Evolutionary conservation across 2,797 vertebrate genomes (phyloP), one percentile per base, ranked within the genome.

Genomic region (Tragelaphus oryx): DNA sequence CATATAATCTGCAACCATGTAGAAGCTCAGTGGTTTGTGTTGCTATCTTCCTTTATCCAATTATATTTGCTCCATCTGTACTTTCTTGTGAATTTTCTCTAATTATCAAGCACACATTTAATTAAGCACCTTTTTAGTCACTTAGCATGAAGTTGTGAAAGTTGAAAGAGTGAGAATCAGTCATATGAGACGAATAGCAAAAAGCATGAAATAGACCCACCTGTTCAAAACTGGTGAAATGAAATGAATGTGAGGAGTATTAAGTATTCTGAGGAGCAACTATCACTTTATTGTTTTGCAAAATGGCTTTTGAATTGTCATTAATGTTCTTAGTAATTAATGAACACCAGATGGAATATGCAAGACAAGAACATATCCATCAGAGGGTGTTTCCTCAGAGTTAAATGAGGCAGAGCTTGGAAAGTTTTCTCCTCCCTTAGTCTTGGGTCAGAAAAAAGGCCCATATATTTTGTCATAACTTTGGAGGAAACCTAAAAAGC

Each of bases 91-190:
- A 91, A 95, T 96, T 93, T 55, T 87, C 80, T 87, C 60, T 97
- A 95, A 98, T 97, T 97, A 94, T 52, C 82, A 96, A 93, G 75
- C 80, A 94, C 62, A 89, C 75, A 89, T 96, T 98, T 97, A 96
- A 97, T 98, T 97, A 97, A 96, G 96, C 95, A 97, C 95, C 83
- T 89, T 97, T 97, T 95, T 91, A 92, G 92, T 93, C 92, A 94
- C 90, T 97, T 97, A 94, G 79, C 92, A 91, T 91, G 86, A 89
- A 95, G 78, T 95, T 93, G 79, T 95, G 95, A 95, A 96, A 96
- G 86, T 95, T 89, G 14, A 92, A 92, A 96, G 79, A 93, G 68
- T 92, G 92, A 95, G 68, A 97, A 95, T 97, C 96, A 96, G 86
- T 93, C 96, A 96, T 96, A 93, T 89, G 95, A 98, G 95, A 95